phyloP scores from a whole-genome alignment of 2,888 invertebrate genomes.

The Ophion costatus region DNA sequence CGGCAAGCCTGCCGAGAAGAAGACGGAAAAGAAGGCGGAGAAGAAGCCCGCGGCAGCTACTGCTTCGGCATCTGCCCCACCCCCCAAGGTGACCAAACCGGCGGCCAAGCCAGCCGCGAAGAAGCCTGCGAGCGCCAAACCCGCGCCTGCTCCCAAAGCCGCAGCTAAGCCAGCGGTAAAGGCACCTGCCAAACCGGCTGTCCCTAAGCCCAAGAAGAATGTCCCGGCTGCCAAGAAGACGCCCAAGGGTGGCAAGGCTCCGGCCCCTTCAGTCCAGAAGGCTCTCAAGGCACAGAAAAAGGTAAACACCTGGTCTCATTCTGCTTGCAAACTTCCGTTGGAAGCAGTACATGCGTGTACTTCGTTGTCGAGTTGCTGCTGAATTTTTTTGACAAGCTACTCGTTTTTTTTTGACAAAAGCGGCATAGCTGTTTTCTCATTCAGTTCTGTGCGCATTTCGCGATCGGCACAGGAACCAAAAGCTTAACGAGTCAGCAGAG shows the following conservation, averaged over 20 bases:
- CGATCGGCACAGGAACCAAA: neutral
- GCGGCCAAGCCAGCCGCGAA: slow-evolving; percentile 80
- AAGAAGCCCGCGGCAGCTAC: slow-evolving; percentile 82
- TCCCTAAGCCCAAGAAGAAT: slow-evolving; percentile 84
- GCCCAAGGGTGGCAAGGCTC: slow-evolving; percentile 83
- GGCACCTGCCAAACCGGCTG: slow-evolving; percentile 78
- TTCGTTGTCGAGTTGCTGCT: too few species aligned
- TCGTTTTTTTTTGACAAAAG: too few species aligned
- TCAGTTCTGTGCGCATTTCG: neutral
- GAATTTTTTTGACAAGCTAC: too few species aligned
- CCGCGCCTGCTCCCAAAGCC: slow-evolving; percentile 74
- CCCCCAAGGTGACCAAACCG: slow-evolving; percentile 79
- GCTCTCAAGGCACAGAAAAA: slow-evolving; percentile 94
- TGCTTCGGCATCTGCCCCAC: slow-evolving; percentile 76
- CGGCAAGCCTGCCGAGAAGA: slow-evolving; percentile 83
- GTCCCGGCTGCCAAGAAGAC: slow-evolving; percentile 83
- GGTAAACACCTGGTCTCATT: slow-evolving; percentile 84
- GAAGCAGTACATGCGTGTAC: too few species aligned
- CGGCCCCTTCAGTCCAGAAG: slow-evolving; percentile 87
- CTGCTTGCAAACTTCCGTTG: too few species aligned
- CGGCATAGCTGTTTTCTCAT: too few species aligned
- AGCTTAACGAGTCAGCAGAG: too few species aligned
- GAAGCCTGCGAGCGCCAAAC: slow-evolving; percentile 79
- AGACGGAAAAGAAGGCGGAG: slow-evolving; percentile 85
- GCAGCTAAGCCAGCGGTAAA: slow-evolving; percentile 78